phyloP scores from a whole-genome alignment of 92 coral and sea anemone species.

The Chrysogorgia sp. region DNA sequence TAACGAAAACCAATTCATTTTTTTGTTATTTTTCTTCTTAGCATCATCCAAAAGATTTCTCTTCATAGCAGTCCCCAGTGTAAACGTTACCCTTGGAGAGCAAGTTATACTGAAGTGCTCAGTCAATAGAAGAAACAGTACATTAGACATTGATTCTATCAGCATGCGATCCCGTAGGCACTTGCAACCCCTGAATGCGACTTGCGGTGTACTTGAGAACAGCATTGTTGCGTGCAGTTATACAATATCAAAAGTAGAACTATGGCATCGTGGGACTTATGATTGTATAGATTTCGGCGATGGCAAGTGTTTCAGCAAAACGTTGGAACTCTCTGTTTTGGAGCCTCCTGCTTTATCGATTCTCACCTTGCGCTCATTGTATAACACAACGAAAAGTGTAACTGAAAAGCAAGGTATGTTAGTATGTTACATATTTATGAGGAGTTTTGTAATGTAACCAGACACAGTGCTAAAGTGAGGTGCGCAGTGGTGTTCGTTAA shows the following conservation, averaged over 20 bases:
- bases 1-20: too few relatives aligned
- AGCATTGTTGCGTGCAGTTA: background rate
- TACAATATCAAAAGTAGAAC: background rate
- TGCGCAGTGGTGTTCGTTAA: too few relatives aligned
- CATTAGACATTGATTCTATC: background rate
- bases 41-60: constrained; percentile 5
- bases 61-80: constrained; percentile 9
- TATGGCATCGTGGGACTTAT: constrained; percentile 16
- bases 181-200: background rate
- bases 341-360: background rate
- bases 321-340: background rate
- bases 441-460: too few relatives aligned
- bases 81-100: constrained; percentile 23
- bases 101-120: constrained; percentile 3
- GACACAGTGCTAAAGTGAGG: too few relatives aligned
- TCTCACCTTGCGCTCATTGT: background rate
- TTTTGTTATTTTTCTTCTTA: background rate
- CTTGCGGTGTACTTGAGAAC: background rate
- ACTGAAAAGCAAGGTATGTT: background rate
- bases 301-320: constrained; percentile 1
- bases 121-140: background rate
- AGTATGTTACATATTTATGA: too few relatives aligned
- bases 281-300: constrained; percentile 17
- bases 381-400: background rate
- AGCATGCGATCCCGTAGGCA: background rate